These are phyloP conservation scores for Echiichthys vipera DNA, from an alignment of 2,797 vertebrate genomes.

Conservation along the genomic window DNA sequence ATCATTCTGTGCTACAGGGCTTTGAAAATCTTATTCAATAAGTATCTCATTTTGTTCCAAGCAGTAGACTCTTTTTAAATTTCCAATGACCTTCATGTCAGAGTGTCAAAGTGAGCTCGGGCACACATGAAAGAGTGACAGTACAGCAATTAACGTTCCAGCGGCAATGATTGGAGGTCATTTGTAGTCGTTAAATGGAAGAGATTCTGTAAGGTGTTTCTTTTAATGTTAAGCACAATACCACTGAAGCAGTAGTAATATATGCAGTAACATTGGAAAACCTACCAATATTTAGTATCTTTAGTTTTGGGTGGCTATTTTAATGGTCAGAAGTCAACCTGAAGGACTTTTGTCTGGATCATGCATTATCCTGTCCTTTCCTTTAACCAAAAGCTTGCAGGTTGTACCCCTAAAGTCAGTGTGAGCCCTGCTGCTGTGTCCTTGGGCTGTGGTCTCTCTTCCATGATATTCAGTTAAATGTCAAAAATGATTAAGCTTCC, in stretches of 20 bases:
- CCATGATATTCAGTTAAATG: not conserved
- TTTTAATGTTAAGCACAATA: not conserved
- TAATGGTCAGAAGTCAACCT: not conserved
- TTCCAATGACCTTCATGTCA: slow-evolving; percentile 31
- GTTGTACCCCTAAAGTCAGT: not conserved
- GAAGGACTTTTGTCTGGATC: not conserved
- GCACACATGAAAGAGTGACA: not conserved
- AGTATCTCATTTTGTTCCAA: slow-evolving; percentile 9
- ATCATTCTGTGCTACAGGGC: not conserved
- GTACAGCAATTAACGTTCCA: slow-evolving; percentile 4
- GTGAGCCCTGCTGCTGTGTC: slow-evolving; percentile 7
- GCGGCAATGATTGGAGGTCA: not conserved
- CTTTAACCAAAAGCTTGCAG: not conserved
- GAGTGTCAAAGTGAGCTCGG: slow-evolving; percentile 9
- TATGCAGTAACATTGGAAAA: not conserved
- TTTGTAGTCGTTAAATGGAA: not conserved
- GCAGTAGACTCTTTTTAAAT: not conserved
- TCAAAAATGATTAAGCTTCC: not conserved
- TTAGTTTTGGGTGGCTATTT: not conserved
- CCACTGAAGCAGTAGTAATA: not conserved
- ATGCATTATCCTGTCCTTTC: not conserved
- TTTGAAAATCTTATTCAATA: not conserved
- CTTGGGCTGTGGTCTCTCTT: slow-evolving; percentile 8
- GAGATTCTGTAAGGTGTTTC: not conserved
- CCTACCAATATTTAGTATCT: not conserved